Percentiles rank a stretch among this genome's conserved stretches.
Conservation (phyloP, 2,888 invertebrate species). For the Mamestra brassicae region DNA sequence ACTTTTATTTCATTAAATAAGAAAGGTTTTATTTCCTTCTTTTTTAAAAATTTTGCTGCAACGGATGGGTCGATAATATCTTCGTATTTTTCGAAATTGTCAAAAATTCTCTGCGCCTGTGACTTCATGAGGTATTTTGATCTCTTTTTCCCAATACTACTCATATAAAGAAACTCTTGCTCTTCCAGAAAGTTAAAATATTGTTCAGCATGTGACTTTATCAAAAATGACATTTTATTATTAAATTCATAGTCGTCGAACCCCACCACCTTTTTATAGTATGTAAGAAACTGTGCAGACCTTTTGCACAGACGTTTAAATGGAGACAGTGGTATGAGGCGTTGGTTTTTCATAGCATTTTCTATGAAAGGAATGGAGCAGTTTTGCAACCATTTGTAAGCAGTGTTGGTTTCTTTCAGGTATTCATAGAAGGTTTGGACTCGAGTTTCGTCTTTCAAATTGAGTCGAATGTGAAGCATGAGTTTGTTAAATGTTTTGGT, state of each 20-base stretch:
- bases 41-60: slow-evolving; percentile 76
- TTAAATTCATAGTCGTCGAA: neutral
- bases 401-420: slow-evolving; percentile 67
- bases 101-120: slow-evolving; percentile 72
- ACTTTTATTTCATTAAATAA: slow-evolving; percentile 69
- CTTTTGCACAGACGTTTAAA: slow-evolving; percentile 76
- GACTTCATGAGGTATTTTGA: slow-evolving; percentile 76
- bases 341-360: slow-evolving; percentile 68
- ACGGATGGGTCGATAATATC: slow-evolving; percentile 70
- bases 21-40: slow-evolving; percentile 73
- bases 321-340: slow-evolving; percentile 54
- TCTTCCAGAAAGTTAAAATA: slow-evolving; percentile 74
- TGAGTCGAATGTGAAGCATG: slow-evolving; percentile 44
- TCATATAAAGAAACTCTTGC: slow-evolving; percentile 2
- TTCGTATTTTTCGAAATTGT: slow-evolving; percentile 72
- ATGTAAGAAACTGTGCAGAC: slow-evolving; percentile 72
- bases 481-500: too few relatives aligned
- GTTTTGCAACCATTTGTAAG: slow-evolving; percentile 80
- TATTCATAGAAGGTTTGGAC: slow-evolving; percentile 76
- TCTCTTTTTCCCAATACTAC: slow-evolving; percentile 61
- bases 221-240: neutral
- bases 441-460: slow-evolving; percentile 72
- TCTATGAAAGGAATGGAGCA: slow-evolving; percentile 78
- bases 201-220: slow-evolving; percentile 54
- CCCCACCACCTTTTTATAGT: neutral